A percentile compares a stretch with the other conserved stretches of the same genome.
phyloP scores from a whole-genome alignment of 2,113 vertebrate genomes.

The Otis tarda region DNA sequence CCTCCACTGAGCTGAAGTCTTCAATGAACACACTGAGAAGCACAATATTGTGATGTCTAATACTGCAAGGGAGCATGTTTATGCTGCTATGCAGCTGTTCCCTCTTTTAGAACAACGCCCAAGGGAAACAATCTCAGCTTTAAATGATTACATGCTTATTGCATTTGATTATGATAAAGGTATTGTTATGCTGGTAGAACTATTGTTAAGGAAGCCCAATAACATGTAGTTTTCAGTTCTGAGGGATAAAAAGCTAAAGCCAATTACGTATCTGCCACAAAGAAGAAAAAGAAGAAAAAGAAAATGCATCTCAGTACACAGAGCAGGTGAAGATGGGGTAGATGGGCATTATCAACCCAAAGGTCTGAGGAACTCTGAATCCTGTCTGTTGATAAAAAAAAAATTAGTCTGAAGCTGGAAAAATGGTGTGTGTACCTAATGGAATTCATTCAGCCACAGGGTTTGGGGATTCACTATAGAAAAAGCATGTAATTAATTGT shows the following conservation, averaged over 20 bases:
- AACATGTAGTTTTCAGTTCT: background rate
- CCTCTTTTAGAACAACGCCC: background rate
- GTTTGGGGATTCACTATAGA: background rate
- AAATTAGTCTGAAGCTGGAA: background rate
- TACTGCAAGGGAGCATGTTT: background rate
- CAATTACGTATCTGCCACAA: background rate
- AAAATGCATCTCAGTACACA: background rate
- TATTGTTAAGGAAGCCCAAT: background rate
- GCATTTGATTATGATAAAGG: background rate
- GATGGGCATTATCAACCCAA: background rate
- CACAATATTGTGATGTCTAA: background rate
- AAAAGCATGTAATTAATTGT: slow-evolving; percentile 48
- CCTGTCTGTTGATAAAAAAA: background rate
- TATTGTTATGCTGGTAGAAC: background rate
- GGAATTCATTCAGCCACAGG: background rate
- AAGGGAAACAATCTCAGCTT: background rate
- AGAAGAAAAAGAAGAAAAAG: background rate
- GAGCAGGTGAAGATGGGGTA: background rate
- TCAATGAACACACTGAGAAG: background rate
- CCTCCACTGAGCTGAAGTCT: background rate
- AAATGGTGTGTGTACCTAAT: background rate
- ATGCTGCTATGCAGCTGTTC: background rate
- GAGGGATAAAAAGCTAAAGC: background rate
- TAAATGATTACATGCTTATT: background rate
- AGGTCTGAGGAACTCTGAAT: background rate